Percentiles rank a stretch among this genome's conserved stretches.
phyloP scores from a whole-genome alignment of 2,888 invertebrate genomes.

The Zeuzera pyrina region DNA sequence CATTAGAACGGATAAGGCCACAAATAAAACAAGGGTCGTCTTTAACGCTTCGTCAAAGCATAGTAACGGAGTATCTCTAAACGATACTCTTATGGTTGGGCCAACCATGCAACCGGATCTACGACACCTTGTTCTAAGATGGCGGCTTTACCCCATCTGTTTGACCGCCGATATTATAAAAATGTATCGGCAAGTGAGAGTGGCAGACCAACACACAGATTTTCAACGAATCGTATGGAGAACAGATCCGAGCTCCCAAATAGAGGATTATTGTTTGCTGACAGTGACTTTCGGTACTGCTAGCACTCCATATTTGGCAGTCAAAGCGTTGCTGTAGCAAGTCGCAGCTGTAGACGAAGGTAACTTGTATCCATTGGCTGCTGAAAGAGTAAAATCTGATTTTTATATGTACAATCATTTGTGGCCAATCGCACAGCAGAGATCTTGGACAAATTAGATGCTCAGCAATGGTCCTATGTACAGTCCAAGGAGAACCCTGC shows the following conservation, averaged over 20 bases:
- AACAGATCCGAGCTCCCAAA: slow-evolving; percentile 3
- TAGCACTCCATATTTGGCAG: slow-evolving; percentile 15
- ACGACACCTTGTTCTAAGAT: slow-evolving; percentile 19
- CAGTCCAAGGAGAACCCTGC: too few species aligned
- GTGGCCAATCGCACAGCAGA: too few species aligned
- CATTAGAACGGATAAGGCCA: slow-evolving; percentile 9
- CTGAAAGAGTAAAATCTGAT: too few species aligned
- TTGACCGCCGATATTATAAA: slow-evolving; percentile 18
- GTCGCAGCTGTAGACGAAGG: slow-evolving; percentile 11
- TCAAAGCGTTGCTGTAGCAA: slow-evolving; percentile 9
- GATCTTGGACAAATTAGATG: too few species aligned
- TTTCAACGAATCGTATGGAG: slow-evolving; percentile 15
- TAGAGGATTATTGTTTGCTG: slow-evolving; percentile 6
- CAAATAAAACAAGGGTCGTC: slow-evolving; percentile 14
- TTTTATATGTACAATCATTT: too few species aligned
- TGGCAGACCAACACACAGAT: slow-evolving; percentile 8
- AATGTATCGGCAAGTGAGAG: slow-evolving; percentile 20
- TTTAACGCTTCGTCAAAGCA: slow-evolving; percentile 15
- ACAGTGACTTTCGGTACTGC: slow-evolving; percentile 15
- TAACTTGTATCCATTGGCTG: slow-evolving; percentile 6
- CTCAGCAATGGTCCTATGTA: too few species aligned
- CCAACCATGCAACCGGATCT: slow-evolving; percentile 20
- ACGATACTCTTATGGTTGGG: slow-evolving; percentile 18
- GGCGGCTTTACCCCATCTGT: slow-evolving; percentile 12
- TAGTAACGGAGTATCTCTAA: slow-evolving; percentile 12